Percentiles rank a stretch among this genome's conserved stretches.
Evolutionary conservation across 2,888 invertebrate species (phyloP).

Genomic region (Megamerina dolium): DNA sequence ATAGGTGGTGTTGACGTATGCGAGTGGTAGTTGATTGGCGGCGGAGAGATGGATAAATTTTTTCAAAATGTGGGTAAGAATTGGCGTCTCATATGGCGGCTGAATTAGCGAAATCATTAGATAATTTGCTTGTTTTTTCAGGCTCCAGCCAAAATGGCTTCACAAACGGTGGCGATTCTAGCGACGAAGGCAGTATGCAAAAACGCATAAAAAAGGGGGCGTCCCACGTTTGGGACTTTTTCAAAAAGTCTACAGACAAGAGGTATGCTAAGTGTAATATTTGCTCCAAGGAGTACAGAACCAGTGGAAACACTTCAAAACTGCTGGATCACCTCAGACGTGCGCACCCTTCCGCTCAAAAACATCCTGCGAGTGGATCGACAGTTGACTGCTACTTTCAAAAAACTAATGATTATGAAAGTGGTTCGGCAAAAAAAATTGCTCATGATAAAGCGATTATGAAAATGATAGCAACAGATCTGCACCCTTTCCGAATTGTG

Average conservation of each 20-base stretch:
- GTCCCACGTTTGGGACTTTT: conserved; percentile 12
- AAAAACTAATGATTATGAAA: conserved; percentile 1
- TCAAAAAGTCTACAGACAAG: conserved; percentile 5
- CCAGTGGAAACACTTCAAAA: conserved; percentile 15
- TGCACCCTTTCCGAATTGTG: conserved; percentile 15
- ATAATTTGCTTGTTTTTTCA: too few relatives aligned
- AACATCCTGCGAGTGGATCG: too few relatives aligned
- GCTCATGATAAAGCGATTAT: conserved; percentile 6
- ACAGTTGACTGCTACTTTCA: too few relatives aligned
- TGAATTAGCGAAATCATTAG: too few relatives aligned
- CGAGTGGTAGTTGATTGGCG: too few relatives aligned
- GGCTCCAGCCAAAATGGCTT: too few relatives aligned
- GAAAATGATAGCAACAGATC: conserved; percentile 11
- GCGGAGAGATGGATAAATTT: too few relatives aligned
- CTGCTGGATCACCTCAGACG: conserved; percentile 14
- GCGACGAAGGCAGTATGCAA: too few relatives aligned
- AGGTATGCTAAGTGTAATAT: conserved; percentile 6
- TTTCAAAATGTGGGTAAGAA: too few relatives aligned
- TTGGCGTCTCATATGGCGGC: too few relatives aligned
- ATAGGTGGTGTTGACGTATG: too few relatives aligned
- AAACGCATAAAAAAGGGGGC: background rate
- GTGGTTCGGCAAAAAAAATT: conserved; percentile 6
- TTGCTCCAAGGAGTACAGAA: conserved; percentile 11
- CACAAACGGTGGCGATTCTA: too few relatives aligned
- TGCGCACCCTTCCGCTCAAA: conserved; percentile 3